A percentile compares a stretch with the other conserved stretches of the same genome.
Evolutionary conservation across 2,888 invertebrate genomes (phyloP).

Genomic region (Eledona agricola): DNA sequence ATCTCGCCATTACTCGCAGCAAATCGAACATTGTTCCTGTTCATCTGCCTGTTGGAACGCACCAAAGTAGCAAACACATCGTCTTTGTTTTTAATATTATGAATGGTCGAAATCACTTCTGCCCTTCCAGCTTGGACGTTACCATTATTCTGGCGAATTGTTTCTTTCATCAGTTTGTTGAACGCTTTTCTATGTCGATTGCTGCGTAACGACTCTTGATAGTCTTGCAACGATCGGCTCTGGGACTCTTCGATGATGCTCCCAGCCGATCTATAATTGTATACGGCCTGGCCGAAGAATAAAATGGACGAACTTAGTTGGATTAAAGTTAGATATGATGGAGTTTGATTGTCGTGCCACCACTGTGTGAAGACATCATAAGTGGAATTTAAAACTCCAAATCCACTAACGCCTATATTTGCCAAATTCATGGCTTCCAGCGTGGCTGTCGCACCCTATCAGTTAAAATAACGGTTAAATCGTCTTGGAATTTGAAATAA

Average conservation of each 20-base stretch:
- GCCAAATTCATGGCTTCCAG: conserved; percentile 49
- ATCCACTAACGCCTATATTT: conserved; percentile 53
- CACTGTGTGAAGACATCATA: conserved; percentile 51
- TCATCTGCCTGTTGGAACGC: conserved; percentile 66
- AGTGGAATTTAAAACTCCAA: conserved; percentile 49
- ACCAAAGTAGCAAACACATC: conserved; percentile 67
- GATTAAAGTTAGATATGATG: conserved; percentile 61
- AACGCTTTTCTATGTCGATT: conserved; percentile 69
- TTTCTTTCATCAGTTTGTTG: conserved; percentile 67
- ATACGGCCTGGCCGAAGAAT: conserved; percentile 55
- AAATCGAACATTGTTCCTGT: conserved; percentile 61
- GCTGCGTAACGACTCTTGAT: conserved; percentile 65
- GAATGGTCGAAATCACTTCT: conserved; percentile 67
- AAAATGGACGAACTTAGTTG: conserved; percentile 53
- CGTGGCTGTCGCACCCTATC: conserved; percentile 41
- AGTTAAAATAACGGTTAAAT: neutral
- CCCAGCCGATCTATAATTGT: conserved; percentile 51
- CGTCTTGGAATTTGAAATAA: neutral
- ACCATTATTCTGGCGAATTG: conserved; percentile 63
- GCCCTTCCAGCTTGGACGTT: conserved; percentile 62
- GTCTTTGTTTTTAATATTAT: conserved; percentile 66
- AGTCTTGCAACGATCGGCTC: conserved; percentile 64
- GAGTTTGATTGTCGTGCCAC: conserved; percentile 45
- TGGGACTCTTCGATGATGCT: conserved; percentile 64
- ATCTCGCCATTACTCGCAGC: conserved; percentile 50